These are phyloP conservation scores for Gymnodraco acuticeps DNA, from an alignment of 2,797 vertebrate species.

Conservation along the genomic window DNA sequence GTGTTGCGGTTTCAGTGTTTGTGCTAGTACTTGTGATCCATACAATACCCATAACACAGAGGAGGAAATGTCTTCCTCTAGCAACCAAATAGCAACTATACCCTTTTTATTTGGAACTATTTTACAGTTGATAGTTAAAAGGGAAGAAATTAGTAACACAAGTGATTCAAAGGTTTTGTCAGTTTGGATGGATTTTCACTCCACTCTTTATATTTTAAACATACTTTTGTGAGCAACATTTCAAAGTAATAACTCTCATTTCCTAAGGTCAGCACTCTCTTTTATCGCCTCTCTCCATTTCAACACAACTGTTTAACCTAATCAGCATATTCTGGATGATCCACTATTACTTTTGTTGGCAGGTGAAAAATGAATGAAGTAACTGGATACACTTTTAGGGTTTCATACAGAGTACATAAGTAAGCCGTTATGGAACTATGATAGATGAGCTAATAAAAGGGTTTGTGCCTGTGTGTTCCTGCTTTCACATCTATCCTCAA, in stretches of 20 bases:
- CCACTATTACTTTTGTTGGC: slow-evolving; percentile 27
- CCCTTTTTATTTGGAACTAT: background rate
- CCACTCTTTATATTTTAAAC: slow-evolving; percentile 25
- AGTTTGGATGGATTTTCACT: slow-evolving; percentile 12
- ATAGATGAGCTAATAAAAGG: slow-evolving; percentile 40
- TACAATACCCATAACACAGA: background rate
- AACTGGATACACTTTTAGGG: slow-evolving; percentile 48
- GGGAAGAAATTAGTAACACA: background rate
- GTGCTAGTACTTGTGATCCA: background rate
- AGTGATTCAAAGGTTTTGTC: background rate
- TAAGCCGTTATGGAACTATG: slow-evolving; percentile 52
- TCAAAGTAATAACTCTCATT: slow-evolving; percentile 27
- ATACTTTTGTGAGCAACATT: slow-evolving; percentile 18
- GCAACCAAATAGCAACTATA: background rate
- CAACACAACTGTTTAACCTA: slow-evolving; percentile 28
- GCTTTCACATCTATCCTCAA: slow-evolving; percentile 10
- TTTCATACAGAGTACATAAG: slow-evolving; percentile 40
- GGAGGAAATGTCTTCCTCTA: background rate
- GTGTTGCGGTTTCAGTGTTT: background rate
- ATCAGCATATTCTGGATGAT: slow-evolving; percentile 45
- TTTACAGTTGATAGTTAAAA: background rate
- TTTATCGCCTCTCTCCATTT: slow-evolving; percentile 30
- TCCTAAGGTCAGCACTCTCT: slow-evolving; percentile 43
- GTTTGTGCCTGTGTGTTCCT: slow-evolving; percentile 7
- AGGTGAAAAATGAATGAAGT: slow-evolving; percentile 46